Evolutionary conservation across 2,113 vertebrate genomes (phyloP), one percentile per base, ranked within the genome.

Genomic region (Ardeotis arabs): DNA sequence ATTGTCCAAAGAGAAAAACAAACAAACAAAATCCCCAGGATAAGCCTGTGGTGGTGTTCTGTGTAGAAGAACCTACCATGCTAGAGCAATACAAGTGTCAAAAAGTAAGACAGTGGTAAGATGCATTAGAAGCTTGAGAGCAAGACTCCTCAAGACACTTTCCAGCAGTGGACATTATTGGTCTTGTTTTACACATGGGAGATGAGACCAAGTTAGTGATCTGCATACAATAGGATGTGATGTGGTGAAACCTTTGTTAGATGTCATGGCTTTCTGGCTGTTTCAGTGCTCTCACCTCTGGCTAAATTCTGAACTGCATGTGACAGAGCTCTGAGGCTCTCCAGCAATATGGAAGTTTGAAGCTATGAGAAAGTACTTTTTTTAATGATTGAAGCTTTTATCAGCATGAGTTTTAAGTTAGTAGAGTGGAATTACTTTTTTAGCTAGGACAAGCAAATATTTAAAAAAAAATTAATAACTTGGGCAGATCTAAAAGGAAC

Each of bases 151-250:
- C 0, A 4, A 35, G 27, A 44, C 7, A 8, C 0, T 1, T 87
- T 23, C 4, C 10, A 10, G n/a, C 12, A 33, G 28, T 7, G 37
- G 47, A 6, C 1, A 2, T 41, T 47, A 21, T 31, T 31, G 10
- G 44, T 52, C 20, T 63, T 63, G 29, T 68, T 87, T 64, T 19
- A 14, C 0, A 1, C 0, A 0, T 1, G 15, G 28, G 25, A 53
- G 39, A n/a, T 28, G 73, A 55, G 58, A 68, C 24, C 39, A n/a
- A 7, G 45, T 50, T 35, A 69, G 25, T 37, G 20, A 35, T 64
- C 29, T 39, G 17, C 20, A 4, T 47, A 27, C 39, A 52, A 3
- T 3, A 41, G 25, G 9, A 31, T 1, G 1, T 73, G 41, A 39
- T 4, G 39, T 5, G 45, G 4, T 37, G 29, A 37, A 73, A 33